A percentile compares a stretch with the other conserved stretches of the same genome.
phyloP scores from a whole-genome alignment of 2,797 vertebrate genomes.

The Sardinella longiceps region DNA sequence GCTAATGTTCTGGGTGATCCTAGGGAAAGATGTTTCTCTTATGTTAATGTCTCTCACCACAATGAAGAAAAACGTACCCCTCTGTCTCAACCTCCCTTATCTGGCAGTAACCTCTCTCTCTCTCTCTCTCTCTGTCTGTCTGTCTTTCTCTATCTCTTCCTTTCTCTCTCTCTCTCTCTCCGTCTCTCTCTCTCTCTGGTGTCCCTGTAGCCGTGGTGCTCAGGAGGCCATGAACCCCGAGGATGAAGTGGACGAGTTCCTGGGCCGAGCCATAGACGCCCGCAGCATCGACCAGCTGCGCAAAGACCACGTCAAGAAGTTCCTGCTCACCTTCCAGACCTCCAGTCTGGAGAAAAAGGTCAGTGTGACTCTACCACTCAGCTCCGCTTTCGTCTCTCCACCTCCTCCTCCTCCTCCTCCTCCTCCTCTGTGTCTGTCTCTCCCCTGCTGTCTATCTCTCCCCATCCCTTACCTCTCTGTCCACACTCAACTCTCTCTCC shows the following conservation, averaged over 20 bases:
- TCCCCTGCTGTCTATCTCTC: slow-evolving; percentile 21
- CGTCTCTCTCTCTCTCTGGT: background rate
- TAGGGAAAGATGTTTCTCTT: no score
- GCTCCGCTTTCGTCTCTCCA: background rate
- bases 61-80: background rate
- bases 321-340: slow-evolving; percentile 94
- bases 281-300: slow-evolving; percentile 94
- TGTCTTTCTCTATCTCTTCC: background rate
- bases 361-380: background rate
- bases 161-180: background rate
- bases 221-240: slow-evolving; percentile 94
- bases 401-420: slow-evolving; percentile 16
- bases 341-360: slow-evolving; percentile 94
- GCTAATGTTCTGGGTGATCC: no score
- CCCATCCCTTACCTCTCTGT: slow-evolving; percentile 10
- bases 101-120: background rate
- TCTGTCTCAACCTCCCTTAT: background rate
- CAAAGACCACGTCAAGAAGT: slow-evolving; percentile 93
- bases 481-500: background rate
- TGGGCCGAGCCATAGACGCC: slow-evolving; percentile 91
- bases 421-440: slow-evolving; percentile 17
- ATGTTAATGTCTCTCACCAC: no score
- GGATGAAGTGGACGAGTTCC: slow-evolving; percentile 93
- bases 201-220: slow-evolving; percentile 78
- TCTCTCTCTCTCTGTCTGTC: background rate